Conservation (phyloP, 2,888 invertebrate species). For the Meghimatium bilineatum region DNA sequence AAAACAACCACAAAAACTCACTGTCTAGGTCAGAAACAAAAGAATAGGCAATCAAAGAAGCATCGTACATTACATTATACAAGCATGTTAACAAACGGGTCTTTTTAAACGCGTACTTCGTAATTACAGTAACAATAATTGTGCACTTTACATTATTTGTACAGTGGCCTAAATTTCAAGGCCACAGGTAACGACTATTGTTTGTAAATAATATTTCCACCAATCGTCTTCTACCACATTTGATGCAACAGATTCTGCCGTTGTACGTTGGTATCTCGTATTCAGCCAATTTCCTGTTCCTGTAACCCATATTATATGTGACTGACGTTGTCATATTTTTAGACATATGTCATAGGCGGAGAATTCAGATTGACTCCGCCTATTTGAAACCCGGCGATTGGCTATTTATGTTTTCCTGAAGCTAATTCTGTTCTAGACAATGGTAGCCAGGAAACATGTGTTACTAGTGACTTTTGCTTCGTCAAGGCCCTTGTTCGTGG, state of each 20-base stretch:
- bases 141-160: no score
- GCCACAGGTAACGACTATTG: neutral
- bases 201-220: neutral
- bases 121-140: no score
- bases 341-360: neutral
- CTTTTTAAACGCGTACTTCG: no score
- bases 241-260: neutral
- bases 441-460: neutral
- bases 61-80: no score
- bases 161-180: neutral
- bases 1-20: no score
- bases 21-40: no score
- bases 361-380: neutral
- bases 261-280: neutral
- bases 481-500: neutral
- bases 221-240: neutral
- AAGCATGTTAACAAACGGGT: no score
- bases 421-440: neutral
- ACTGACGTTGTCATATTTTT: slow-evolving; percentile 7
- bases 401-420: neutral
- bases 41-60: no score
- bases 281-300: slow-evolving; percentile 22
- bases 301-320: neutral
- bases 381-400: neutral
- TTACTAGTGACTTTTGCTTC: neutral